phyloP scores from a whole-genome alignment of 92 coral and sea anemone species.

The Metridium senile region DNA sequence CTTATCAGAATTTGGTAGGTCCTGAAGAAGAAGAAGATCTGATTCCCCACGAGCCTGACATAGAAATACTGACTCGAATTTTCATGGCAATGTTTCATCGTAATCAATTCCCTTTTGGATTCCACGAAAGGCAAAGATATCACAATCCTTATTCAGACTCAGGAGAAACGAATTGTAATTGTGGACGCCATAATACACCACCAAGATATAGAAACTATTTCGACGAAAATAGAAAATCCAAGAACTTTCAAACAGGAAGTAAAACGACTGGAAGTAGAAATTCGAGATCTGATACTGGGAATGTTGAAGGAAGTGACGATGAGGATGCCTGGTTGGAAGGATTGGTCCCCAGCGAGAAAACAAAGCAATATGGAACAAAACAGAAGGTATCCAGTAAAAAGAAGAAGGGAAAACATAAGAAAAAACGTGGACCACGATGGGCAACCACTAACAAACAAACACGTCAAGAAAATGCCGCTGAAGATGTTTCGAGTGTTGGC shows the following conservation, averaged over 20 bases:
- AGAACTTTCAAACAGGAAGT: conserved; percentile 1
- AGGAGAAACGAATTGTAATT: neutral
- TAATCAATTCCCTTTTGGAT: neutral
- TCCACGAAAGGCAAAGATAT: neutral
- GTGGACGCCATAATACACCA: neutral
- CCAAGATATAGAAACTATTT: neutral
- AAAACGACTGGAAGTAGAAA: neutral
- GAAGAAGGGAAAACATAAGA: conserved; percentile 5
- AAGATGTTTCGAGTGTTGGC: neutral
- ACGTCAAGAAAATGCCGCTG: neutral
- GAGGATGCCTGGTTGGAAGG: neutral
- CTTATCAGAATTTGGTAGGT: conserved; percentile 52
- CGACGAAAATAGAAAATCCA: neutral
- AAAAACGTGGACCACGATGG: neutral
- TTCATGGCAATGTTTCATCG: too few relatives aligned
- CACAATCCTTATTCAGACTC: neutral
- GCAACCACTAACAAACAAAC: too few relatives aligned
- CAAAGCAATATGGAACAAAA: conserved; percentile 3
- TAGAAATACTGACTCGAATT: neutral
- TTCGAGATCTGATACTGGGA: neutral
- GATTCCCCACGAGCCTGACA: too few relatives aligned
- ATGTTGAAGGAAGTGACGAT: neutral
- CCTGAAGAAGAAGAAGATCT: conserved; percentile 16
- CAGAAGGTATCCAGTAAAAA: conserved; percentile 1
- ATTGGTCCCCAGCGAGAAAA: neutral